These are phyloP conservation scores for Pedicia rivosa DNA, from an alignment of 2,888 invertebrate species.

Conservation along the genomic window DNA sequence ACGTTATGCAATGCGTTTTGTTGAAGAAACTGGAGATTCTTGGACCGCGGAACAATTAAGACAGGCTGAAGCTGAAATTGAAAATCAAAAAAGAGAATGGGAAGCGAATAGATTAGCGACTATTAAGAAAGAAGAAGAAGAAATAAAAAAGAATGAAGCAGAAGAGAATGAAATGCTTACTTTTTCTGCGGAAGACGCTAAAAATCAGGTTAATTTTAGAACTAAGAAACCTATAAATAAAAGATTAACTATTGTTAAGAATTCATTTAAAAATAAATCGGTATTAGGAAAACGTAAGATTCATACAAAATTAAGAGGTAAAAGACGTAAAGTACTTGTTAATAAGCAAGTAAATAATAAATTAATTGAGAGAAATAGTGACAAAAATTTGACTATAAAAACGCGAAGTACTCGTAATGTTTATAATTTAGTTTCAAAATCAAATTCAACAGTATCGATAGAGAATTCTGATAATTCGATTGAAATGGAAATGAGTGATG, in stretches of 20 bases:
- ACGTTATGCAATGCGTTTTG: conserved; percentile 83
- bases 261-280: conserved; percentile 9
- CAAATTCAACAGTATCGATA: too few species aligned
- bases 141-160: conserved; percentile 38
- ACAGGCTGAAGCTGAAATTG: conserved; percentile 77
- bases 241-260: conserved; percentile 14
- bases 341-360: conserved; percentile 3
- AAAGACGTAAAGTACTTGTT: conserved; percentile 1
- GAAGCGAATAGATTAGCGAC: conserved; percentile 67
- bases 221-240: conserved; percentile 10
- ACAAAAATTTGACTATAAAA: conserved; percentile 10
- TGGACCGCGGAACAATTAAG: conserved; percentile 74
- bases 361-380: background rate
- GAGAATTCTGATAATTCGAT: conserved; percentile 11
- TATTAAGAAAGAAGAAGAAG: conserved; percentile 46
- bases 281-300: conserved; percentile 5
- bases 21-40: conserved; percentile 67
- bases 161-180: conserved; percentile 50
- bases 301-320: conserved; percentile 4
- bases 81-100: conserved; percentile 75
- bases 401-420: conserved; percentile 13
- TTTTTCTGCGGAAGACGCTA: conserved; percentile 59
- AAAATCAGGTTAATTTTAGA: conserved; percentile 66
- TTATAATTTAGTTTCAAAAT: conserved; percentile 11
- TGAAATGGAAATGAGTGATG: conserved; percentile 12